Evolutionary conservation across 2,797 vertebrate genomes (phyloP).

Genomic region (Rousettus madagascariensis): DNA sequence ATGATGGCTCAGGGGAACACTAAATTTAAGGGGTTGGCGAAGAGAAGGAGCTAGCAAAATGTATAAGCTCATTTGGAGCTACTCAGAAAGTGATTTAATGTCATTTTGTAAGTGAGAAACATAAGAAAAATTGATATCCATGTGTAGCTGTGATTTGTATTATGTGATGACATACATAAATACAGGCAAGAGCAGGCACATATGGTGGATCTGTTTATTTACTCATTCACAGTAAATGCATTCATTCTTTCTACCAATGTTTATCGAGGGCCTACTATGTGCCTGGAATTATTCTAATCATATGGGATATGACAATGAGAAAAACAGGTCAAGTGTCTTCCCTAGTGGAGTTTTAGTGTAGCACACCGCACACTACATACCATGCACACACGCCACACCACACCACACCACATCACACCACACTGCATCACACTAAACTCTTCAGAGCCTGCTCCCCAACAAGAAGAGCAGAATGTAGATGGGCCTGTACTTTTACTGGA

Average conservation of each 20-base stretch:
- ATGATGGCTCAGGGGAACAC: neutral
- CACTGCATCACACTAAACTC: neutral
- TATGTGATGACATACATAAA: neutral
- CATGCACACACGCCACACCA: neutral
- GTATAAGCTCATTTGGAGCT: neutral
- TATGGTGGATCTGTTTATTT: neutral
- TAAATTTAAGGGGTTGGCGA: neutral
- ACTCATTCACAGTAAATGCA: neutral
- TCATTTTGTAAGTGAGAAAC: neutral
- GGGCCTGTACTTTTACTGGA: conserved; percentile 35
- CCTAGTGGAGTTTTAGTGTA: neutral
- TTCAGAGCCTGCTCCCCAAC: conserved; percentile 42
- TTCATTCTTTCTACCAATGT: neutral
- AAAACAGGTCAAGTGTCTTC: neutral
- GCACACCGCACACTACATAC: neutral
- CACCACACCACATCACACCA: neutral
- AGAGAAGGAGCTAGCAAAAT: neutral
- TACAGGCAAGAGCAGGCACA: neutral
- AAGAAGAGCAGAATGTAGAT: neutral
- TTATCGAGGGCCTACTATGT: neutral
- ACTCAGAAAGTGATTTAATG: neutral
- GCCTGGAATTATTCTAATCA: neutral
- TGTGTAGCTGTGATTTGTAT: neutral
- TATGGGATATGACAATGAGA: neutral
- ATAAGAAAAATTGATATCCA: neutral